phyloP scores from a whole-genome alignment of 2,113 vertebrate genomes.

The Pedionomus torquatus region DNA sequence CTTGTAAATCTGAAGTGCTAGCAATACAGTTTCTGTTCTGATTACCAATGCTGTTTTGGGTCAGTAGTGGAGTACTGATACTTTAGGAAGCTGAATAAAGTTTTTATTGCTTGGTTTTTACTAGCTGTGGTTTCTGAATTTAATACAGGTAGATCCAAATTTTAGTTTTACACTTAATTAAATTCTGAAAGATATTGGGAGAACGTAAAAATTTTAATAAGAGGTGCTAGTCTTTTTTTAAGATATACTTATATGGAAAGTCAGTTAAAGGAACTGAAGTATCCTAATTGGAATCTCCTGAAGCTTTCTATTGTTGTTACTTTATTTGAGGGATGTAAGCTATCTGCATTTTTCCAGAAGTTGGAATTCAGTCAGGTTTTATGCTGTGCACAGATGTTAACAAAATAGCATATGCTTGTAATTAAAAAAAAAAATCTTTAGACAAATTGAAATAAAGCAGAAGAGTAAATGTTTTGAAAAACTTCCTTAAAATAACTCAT shows the following conservation, averaged over 20 bases:
- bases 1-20: conserved; percentile 60
- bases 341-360: conserved; percentile 60
- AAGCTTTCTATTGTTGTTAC: conserved; percentile 38
- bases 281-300: conserved; percentile 17
- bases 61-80: conserved; percentile 29
- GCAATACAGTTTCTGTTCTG: conserved; percentile 31
- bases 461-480: conserved; percentile 85
- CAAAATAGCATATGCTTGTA: conserved; percentile 77
- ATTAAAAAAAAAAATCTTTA: conserved; percentile 78
- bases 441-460: conserved; percentile 85
- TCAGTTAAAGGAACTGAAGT: conserved; percentile 17
- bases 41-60: conserved; percentile 16
- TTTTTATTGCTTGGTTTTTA: conserved; percentile 71
- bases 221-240: neutral
- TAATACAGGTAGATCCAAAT: conserved; percentile 42
- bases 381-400: conserved; percentile 64
- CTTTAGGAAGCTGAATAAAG: conserved; percentile 37
- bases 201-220: neutral
- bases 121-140: conserved; percentile 70
- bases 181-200: conserved; percentile 23
- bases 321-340: conserved; percentile 42
- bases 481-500: conserved; percentile 82
- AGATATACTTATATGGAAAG: neutral
- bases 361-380: conserved; percentile 61
- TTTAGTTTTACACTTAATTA: conserved; percentile 57